These are phyloP conservation scores for Sebastes itinus DNA, from an alignment of 2,797 vertebrate species.

Conservation along the genomic window DNA sequence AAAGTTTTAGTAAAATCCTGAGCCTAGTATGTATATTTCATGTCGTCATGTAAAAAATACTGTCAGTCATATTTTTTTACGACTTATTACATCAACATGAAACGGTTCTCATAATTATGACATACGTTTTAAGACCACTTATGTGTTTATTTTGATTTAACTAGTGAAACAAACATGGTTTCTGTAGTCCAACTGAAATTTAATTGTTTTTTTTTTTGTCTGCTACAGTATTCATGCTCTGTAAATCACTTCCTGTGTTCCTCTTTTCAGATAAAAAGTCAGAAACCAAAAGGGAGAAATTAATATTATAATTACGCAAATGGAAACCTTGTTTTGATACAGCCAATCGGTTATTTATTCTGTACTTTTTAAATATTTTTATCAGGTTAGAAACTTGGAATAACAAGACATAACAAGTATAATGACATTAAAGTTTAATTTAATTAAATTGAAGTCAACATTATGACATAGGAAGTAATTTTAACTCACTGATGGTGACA, in stretches of 20 bases:
- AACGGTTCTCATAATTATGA: neutral
- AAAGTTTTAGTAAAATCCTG: neutral
- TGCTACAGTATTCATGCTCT: neutral
- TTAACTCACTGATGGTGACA: neutral
- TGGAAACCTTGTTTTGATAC: neutral
- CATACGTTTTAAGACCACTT: neutral
- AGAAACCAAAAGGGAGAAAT: neutral
- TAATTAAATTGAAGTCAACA: neutral
- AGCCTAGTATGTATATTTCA: neutral
- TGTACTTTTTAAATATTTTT: neutral
- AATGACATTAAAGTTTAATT: neutral
- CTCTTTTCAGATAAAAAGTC: neutral
- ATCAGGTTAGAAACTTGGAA: neutral
- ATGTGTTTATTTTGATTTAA: neutral
- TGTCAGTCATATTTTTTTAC: too few relatives aligned
- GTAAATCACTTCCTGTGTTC: neutral
- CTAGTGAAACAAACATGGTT: neutral
- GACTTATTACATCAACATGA: neutral
- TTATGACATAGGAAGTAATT: neutral
- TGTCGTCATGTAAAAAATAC: neutral
- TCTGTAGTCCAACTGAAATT: neutral
- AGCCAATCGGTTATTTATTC: neutral
- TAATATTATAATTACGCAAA: neutral
- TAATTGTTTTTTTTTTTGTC: neutral
- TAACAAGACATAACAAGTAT: neutral